A percentile compares a stretch with the other conserved stretches of the same genome.
phyloP scores from a whole-genome alignment of 2,797 vertebrate species.

The Semotilus atromaculatus region DNA sequence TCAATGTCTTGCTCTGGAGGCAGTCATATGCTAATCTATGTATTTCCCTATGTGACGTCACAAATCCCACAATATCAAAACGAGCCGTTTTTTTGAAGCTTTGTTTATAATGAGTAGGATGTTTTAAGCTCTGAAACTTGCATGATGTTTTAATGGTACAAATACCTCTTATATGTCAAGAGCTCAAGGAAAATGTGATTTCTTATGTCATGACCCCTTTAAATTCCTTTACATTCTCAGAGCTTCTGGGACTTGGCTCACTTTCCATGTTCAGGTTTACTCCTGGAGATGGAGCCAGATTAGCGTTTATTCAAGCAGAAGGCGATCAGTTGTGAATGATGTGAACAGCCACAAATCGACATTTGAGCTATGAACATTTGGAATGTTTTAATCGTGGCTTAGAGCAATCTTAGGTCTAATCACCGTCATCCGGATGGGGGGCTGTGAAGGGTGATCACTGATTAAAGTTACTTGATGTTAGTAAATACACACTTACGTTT shows the following conservation, averaged over 20 bases:
- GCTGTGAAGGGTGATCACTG: background rate
- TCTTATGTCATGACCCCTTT: background rate
- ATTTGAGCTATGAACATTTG: slow-evolving; percentile 48
- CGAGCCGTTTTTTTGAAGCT: background rate
- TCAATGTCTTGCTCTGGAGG: background rate
- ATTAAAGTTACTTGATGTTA: background rate
- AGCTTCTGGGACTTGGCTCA: background rate
- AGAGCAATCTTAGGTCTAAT: slow-evolving; percentile 12
- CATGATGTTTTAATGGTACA: background rate
- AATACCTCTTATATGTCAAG: background rate
- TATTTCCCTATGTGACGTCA: background rate
- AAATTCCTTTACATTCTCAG: background rate
- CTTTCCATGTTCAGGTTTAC: background rate
- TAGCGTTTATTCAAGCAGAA: slow-evolving; percentile 7
- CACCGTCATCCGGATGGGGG: background rate
- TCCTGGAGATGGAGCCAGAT: slow-evolving; percentile 11
- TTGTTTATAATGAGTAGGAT: background rate
- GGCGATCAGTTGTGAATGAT: slow-evolving; percentile 37
- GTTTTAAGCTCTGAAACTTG: background rate
- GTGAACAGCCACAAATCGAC: slow-evolving; percentile 43
- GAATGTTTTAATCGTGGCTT: slow-evolving; percentile 47
- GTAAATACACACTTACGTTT: background rate
- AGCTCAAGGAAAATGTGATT: background rate
- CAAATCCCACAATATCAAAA: background rate
- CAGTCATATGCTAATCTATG: background rate